Conservation (phyloP, 2,797 vertebrate species). For the Ctenochaetus hawaiiensis region DNA sequence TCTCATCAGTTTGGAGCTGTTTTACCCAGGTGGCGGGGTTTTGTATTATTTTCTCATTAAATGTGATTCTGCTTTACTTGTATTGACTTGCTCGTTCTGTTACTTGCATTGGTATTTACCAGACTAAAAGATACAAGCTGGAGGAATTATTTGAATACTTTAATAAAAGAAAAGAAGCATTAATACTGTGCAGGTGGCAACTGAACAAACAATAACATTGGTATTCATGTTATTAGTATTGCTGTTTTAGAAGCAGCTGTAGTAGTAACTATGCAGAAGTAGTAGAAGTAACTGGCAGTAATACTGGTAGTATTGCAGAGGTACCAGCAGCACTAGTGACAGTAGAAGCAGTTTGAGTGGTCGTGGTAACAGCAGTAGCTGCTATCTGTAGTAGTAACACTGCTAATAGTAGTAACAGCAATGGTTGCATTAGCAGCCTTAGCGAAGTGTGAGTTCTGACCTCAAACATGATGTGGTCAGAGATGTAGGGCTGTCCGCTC, state of each 20-base stretch:
- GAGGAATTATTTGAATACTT: background rate
- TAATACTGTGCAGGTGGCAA: background rate
- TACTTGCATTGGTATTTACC: background rate
- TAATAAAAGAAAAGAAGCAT: no score
- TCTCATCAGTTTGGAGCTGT: background rate
- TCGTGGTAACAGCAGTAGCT: background rate
- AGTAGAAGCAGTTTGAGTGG: background rate
- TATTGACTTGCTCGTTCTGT: no score
- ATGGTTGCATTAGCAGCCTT: background rate
- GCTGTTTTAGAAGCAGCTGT: background rate
- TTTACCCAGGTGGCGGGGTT: background rate
- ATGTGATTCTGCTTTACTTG: background rate
- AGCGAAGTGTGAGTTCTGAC: slow-evolving; percentile 36
- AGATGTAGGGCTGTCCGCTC: slow-evolving; percentile 87
- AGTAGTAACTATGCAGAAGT: no score
- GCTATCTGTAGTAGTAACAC: background rate
- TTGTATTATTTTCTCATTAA: background rate
- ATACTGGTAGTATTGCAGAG: background rate
- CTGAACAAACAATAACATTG: background rate
- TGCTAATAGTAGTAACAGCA: background rate
- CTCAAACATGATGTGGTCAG: slow-evolving; percentile 89
- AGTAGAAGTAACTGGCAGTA: no score
- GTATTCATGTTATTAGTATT: background rate
- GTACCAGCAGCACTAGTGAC: background rate
- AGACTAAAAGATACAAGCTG: no score